phyloP scores from a whole-genome alignment of 2,888 invertebrate species.

The Trachelus iudaicus region DNA sequence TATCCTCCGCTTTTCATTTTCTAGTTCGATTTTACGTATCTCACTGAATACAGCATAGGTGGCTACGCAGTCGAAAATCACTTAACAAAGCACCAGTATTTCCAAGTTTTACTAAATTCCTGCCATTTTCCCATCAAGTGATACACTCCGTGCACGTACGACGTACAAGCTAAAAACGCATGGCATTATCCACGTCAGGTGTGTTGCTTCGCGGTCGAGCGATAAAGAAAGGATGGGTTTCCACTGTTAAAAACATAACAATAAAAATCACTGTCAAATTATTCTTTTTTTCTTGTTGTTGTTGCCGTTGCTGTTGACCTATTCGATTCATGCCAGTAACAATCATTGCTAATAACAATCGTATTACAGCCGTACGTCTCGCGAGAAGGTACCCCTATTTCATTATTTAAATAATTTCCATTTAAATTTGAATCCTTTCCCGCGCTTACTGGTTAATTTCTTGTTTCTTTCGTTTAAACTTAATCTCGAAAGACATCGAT shows the following conservation, averaged over 20 bases:
- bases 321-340: not conserved
- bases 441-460: not conserved
- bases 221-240: not conserved
- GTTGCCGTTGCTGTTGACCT: not conserved
- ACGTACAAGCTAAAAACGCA: not conserved
- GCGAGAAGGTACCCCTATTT: not conserved
- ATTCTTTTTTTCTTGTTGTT: not conserved
- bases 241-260: not conserved
- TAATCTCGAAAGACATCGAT: constrained; percentile 53
- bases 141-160: not conserved
- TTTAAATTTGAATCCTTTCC: not conserved
- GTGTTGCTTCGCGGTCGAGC: not conserved
- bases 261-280: not conserved
- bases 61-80: not conserved
- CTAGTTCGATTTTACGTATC: not conserved
- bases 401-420: not conserved
- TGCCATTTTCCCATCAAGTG: not conserved
- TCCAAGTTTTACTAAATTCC: not conserved
- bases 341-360: not conserved
- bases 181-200: not conserved
- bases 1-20: not conserved
- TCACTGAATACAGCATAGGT: not conserved
- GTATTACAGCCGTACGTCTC: not conserved
- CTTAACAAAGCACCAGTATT: not conserved
- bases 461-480: constrained; percentile 24